Conservation (phyloP, 2,797 vertebrate genomes). For the Setipinna tenuifilis region DNA sequence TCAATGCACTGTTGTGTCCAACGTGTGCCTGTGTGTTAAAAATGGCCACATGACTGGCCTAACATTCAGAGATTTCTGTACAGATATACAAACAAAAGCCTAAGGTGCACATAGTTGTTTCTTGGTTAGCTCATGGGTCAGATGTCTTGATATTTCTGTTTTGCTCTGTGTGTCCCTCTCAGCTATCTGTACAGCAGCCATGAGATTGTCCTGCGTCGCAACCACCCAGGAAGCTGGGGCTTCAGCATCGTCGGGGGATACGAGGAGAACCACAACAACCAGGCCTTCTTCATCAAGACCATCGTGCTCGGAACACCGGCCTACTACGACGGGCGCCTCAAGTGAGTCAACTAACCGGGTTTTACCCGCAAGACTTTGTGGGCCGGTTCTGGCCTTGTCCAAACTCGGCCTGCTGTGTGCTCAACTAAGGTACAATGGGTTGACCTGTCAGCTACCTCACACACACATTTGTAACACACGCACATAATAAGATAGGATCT, state of each 20-base stretch:
- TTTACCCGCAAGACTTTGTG: neutral
- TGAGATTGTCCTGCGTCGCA: conserved; percentile 92
- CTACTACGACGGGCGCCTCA: conserved; percentile 95
- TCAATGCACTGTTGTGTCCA: too few relatives aligned
- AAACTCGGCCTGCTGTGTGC: too few relatives aligned
- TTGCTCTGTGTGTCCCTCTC: conserved; percentile 9
- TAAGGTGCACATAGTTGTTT: too few relatives aligned
- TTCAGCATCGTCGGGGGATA: conserved; percentile 98
- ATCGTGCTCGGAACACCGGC: conserved; percentile 98
- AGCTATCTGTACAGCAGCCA: conserved; percentile 95
- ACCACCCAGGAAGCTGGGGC: conserved; percentile 94
- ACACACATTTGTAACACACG: neutral
- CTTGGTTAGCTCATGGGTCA: too few relatives aligned
- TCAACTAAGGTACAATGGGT: neutral
- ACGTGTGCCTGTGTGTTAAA: too few relatives aligned
- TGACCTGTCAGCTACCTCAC: neutral
- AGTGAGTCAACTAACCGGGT: conserved; percentile 77
- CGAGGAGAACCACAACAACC: conserved; percentile 95
- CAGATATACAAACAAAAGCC: too few relatives aligned
- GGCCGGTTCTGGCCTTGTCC: neutral
- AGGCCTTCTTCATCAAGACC: conserved; percentile 99
- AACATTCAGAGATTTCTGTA: too few relatives aligned
- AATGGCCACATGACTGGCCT: too few relatives aligned
- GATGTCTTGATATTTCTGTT: neutral
- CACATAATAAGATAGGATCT: neutral